phyloP scores from a whole-genome alignment of 2,797 vertebrate species.

The Phataginus tricuspis region DNA sequence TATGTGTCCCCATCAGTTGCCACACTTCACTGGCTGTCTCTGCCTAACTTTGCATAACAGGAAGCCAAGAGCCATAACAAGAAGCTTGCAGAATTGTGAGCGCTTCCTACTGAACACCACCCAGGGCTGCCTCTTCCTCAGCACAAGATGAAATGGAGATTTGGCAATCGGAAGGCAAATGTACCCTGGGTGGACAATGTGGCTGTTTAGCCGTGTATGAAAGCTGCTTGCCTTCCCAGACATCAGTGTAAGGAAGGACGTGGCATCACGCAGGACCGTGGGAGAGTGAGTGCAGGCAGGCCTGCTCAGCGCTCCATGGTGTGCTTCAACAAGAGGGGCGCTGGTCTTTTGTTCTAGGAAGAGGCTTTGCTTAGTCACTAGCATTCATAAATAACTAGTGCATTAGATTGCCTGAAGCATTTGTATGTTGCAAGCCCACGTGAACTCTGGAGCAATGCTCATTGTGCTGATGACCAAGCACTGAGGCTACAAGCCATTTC shows the following conservation, averaged over 20 bases:
- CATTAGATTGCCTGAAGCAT: neutral
- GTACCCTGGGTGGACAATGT: neutral
- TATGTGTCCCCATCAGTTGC: conserved; percentile 43
- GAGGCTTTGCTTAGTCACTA: neutral
- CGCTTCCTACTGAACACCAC: conserved; percentile 69
- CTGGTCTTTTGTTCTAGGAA: neutral
- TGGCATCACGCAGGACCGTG: neutral
- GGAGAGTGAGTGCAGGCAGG: neutral
- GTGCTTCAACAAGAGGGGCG: neutral
- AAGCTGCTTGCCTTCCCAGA: neutral
- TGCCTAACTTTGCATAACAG: conserved; percentile 61
- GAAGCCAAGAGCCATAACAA: conserved; percentile 74
- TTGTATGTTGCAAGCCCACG: neutral
- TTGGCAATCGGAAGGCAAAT: neutral
- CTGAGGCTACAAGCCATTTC: neutral
- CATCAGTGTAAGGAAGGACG: neutral
- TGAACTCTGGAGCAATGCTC: neutral
- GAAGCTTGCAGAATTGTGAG: conserved; percentile 43
- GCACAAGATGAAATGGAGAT: conserved; percentile 49
- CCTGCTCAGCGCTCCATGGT: rapidly evolving
- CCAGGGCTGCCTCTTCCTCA: conserved; percentile 71
- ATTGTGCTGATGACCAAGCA: neutral
- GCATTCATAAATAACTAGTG: neutral
- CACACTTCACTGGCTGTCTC: conserved; percentile 14
- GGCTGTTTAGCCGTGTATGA: neutral